These are phyloP conservation scores for Netelia fuscicornis DNA, from an alignment of 2,888 invertebrate species.

Conservation along the genomic window DNA sequence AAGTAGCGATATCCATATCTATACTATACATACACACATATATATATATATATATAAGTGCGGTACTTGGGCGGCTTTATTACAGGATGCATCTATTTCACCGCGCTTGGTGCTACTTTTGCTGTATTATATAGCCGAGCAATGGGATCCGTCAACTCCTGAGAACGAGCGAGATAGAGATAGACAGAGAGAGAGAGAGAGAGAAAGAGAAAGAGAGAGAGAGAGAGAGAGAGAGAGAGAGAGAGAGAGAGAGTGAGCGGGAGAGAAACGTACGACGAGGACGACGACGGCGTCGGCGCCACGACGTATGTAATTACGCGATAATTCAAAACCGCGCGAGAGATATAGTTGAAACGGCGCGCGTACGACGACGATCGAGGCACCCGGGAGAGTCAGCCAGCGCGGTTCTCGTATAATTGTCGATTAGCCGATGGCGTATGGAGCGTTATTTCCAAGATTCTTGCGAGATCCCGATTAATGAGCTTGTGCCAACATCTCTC, in stretches of 20 bases:
- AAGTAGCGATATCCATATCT: slow-evolving; percentile 1
- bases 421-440: slow-evolving; percentile 76
- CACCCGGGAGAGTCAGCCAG: slow-evolving; percentile 71
- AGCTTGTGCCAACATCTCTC: slow-evolving; percentile 54
- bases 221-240: neutral
- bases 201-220: no score
- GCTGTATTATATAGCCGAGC: slow-evolving; percentile 29
- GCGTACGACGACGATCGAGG: slow-evolving; percentile 21
- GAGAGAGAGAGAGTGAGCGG: slow-evolving; percentile 16
- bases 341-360: slow-evolving; percentile 48
- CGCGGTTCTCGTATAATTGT: slow-evolving; percentile 71
- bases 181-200: neutral
- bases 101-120: slow-evolving; percentile 58
- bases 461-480: slow-evolving; percentile 69
- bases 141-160: slow-evolving; percentile 17
- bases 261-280: slow-evolving; percentile 9
- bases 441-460: slow-evolving; percentile 67
- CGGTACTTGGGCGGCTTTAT: slow-evolving; percentile 70
- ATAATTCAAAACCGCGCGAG: slow-evolving; percentile 78
- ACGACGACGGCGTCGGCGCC: slow-evolving; percentile 68
- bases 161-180: slow-evolving; percentile 19
- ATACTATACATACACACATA: slow-evolving; percentile 4
- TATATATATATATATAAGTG: slow-evolving; percentile 8
- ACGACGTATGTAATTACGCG: slow-evolving; percentile 77
- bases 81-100: slow-evolving; percentile 79